Conservation (phyloP, 1,140 invertebrate species). For the Centruroides vittatus region DNA sequence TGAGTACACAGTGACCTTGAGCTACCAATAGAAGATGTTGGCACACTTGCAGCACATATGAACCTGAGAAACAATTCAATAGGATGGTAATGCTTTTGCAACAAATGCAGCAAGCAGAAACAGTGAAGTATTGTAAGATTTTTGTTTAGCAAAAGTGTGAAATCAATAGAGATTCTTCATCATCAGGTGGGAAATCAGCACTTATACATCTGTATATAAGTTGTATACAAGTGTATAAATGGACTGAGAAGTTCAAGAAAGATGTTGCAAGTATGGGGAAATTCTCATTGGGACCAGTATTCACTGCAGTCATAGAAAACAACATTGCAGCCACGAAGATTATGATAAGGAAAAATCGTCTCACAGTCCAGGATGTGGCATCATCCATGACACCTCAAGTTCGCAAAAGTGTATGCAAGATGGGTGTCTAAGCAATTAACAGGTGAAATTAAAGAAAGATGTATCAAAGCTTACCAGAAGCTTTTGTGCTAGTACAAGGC, state of each 20-base stretch:
- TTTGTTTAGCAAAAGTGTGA: constrained; percentile 1
- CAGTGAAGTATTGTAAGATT: background rate
- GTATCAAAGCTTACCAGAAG: too few relatives aligned
- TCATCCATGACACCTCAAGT: too few relatives aligned
- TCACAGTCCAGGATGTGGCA: background rate
- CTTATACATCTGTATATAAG: too few relatives aligned
- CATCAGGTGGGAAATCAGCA: background rate
- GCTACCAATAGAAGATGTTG: constrained; percentile 2
- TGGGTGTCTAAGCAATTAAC: too few relatives aligned
- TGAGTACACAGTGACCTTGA: background rate
- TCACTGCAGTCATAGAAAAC: background rate
- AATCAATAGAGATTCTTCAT: background rate
- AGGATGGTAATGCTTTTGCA: background rate
- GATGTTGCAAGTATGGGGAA: background rate
- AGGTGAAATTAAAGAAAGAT: too few relatives aligned
- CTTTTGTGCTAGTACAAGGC: too few relatives aligned
- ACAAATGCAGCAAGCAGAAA: background rate
- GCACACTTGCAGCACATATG: background rate
- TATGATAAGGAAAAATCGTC: background rate
- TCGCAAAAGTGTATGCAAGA: too few relatives aligned
- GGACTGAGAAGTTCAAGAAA: background rate
- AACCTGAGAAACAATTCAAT: background rate
- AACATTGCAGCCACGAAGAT: background rate
- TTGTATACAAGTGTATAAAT: background rate
- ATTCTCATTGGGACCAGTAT: background rate